phyloP scores from a whole-genome alignment of 2,797 vertebrate species.

The Lagorchestes hirsutus region DNA sequence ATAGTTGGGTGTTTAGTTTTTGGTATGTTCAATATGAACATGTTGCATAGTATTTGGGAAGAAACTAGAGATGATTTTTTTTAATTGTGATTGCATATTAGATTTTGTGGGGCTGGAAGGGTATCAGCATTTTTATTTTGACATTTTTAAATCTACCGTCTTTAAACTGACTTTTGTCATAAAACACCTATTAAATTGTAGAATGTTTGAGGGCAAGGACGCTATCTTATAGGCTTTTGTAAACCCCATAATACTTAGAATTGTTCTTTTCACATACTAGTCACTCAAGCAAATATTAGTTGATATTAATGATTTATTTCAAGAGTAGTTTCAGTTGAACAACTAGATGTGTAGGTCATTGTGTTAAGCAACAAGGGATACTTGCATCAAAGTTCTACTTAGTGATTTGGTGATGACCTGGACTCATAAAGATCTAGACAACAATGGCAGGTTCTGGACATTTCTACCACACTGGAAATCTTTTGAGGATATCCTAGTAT shows the following conservation, averaged over 20 bases:
- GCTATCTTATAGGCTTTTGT: not conserved
- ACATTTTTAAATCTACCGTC: not conserved
- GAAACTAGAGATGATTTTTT: not conserved
- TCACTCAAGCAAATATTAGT: not conserved
- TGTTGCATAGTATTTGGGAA: not conserved
- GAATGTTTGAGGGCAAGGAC: not conserved
- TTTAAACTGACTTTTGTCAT: not conserved
- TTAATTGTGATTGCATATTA: not conserved
- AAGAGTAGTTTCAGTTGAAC: not conserved
- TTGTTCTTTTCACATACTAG: not conserved
- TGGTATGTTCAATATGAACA: not conserved
- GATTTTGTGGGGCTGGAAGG: not conserved
- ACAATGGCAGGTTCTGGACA: not conserved
- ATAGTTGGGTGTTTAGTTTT: not conserved
- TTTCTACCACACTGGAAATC: not conserved
- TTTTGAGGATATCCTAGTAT: not conserved
- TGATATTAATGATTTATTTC: not conserved
- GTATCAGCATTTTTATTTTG: not conserved
- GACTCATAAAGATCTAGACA: not conserved
- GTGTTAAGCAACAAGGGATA: not conserved
- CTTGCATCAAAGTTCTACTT: not conserved
- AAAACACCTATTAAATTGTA: not conserved
- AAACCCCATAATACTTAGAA: not conserved
- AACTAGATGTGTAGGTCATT: not conserved
- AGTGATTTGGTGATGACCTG: not conserved